Base-by-base conservation (phyloP, 1,140 invertebrate genomes). In the Procambarus clarkii region DNA sequence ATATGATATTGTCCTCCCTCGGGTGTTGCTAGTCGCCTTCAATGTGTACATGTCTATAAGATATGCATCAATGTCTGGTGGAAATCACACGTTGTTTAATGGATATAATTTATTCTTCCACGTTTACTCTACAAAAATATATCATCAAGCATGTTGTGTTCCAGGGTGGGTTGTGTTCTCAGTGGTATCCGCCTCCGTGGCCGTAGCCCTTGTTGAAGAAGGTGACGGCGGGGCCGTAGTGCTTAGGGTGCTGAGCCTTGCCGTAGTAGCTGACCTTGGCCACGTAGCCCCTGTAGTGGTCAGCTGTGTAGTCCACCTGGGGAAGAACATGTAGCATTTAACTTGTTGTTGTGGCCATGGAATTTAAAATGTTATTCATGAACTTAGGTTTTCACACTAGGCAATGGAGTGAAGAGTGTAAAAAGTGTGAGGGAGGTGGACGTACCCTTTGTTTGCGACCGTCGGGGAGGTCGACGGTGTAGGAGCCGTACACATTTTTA, bases 401-500 rank as follows among this genome's bases (percentile, higher is more conserved):
- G 13, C 50, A 21, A 18, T 21, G 18, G 34, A 13, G 13, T 64
- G 60, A 64, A 64, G 13, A 64, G 18, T 64, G 60, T 64, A 5
- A 13, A 4, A 18, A 64, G 60, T 24, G 8, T 8, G 34, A 34
- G 34, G 34, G 34, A 34, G 34, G 34, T 34, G 0, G n/a, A 21
- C 85, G 24, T 76, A 93, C 93, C 34, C 45, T 83, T 84, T 91
- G 80, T 34, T 24, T 46, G 13, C 92, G 64, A 7, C 92, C 89
- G 48, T 92, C 89, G 69, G 92, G 88, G 21, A 92, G 84, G 46
- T 69, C 48, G n/a, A 92, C 91, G 45, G 83, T 74, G 92, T 92
- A 92, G 83, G 84, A 83, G 13, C 92, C 92, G 48, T 92, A 92
- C 94, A 58, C 94, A 94, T 86, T 91, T 94, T 91, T 77, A 94